These are phyloP conservation scores for Sorex araneus DNA, from an alignment of 2,113 vertebrate species.

Conservation along the genomic window DNA sequence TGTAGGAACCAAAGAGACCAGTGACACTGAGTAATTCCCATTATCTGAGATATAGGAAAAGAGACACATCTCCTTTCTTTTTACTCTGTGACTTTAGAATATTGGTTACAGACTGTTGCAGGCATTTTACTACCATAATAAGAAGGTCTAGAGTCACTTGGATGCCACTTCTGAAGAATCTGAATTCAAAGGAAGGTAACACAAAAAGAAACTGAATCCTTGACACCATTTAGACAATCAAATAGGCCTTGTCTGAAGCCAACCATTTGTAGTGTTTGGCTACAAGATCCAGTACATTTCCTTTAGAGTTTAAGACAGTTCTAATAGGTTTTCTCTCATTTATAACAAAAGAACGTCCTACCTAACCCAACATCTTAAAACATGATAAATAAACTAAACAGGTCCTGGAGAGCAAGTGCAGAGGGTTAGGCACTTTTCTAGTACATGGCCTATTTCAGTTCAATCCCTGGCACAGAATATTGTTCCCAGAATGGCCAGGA, in stretches of 20 bases:
- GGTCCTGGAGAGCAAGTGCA: too few relatives aligned
- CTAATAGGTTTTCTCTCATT: constrained; percentile 22
- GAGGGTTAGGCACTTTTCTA: too few relatives aligned
- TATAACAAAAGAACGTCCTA: neutral
- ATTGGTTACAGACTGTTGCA: neutral
- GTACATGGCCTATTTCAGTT: too few relatives aligned
- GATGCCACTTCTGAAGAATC: neutral
- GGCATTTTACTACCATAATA: neutral
- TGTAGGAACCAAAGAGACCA: neutral
- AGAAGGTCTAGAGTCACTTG: neutral
- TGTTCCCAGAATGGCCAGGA: too few relatives aligned
- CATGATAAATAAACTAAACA: neutral
- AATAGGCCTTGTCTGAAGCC: constrained; percentile 1
- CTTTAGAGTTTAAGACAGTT: neutral
- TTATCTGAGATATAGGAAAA: neutral
- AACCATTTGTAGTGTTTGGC: neutral
- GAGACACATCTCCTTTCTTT: neutral
- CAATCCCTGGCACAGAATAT: too few relatives aligned
- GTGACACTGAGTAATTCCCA: neutral
- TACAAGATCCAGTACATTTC: neutral
- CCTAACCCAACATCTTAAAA: neutral
- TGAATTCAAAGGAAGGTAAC: neutral
- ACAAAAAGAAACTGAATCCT: neutral
- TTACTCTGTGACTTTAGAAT: neutral
- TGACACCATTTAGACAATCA: neutral